Conservation (phyloP, 2,888 invertebrate species). For the Lasioglossum marginatum region DNA sequence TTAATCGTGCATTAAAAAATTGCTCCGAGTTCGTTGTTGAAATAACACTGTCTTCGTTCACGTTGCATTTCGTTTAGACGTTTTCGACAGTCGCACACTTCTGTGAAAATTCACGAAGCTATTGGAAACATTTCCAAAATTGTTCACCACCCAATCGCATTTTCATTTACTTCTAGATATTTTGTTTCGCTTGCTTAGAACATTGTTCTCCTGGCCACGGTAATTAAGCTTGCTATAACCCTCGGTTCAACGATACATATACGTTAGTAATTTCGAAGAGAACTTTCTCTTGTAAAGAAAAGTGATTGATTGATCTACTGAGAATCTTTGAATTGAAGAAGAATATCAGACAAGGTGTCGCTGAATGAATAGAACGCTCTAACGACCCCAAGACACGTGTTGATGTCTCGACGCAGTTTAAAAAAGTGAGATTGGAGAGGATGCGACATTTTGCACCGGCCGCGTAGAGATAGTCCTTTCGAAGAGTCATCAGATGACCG, state of each 20-base stretch:
- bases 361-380: background rate
- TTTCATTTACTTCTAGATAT: background rate
- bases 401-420: background rate
- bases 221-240: background rate
- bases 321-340: background rate
- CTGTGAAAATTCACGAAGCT: background rate
- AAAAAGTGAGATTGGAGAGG: background rate
- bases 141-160: background rate
- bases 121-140: background rate
- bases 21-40: background rate
- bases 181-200: background rate
- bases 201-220: background rate
- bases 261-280: background rate
- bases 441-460: background rate
- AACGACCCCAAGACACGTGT: background rate
- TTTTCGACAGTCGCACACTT: background rate
- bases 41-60: background rate
- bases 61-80: background rate
- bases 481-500: constrained; percentile 25
- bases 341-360: background rate
- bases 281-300: background rate
- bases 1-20: background rate
- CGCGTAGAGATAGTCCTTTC: background rate
- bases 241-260: background rate
- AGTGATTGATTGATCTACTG: background rate